Base-by-base conservation (phyloP, 2,888 invertebrate genomes). In the Charanyca ferruginea region DNA sequence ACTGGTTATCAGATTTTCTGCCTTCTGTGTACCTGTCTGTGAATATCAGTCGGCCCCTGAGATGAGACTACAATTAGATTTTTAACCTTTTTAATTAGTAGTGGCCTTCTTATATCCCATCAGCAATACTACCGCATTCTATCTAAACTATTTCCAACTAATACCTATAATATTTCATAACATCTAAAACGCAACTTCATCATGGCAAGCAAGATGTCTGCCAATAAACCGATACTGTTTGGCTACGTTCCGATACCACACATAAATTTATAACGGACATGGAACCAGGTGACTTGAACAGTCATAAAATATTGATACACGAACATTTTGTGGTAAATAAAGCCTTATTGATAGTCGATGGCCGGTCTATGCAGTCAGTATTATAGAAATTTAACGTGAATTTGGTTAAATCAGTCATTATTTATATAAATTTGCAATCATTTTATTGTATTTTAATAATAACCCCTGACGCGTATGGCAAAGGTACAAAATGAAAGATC, bases 261-360 rank as follows among this genome's bases (percentile, higher is more conserved):
- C 87, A 88, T 90, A 89, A 90, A 91, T 91, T 89, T 74, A 77
- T 67, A 74, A 68, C 77, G 84, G 82, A 86, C 86, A 84, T 84
- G 78, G 81, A 83, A 79, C 82, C 89, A 91, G 90, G 89, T 89
- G 87, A 88, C 86, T 85, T 78, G 84, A 77, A 83, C 79, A 72
- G 79, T 80, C 74, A 77, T 84, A 83, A 89, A 86, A 85, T 83
- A 86, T 83, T 79, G 76, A 68, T 79, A 64, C 73, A 64, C 52
- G 48, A 62, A 61, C 71, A 66, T 73, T 78, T 76, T 78, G 76
- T 73, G 73, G 78, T 60, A 20, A 66, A 65, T 62, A 63, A 66
- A 69, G 61, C 59, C 51, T 65, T 62, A 73, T 63, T 64, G 66
- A 74, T 77, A 61, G 63, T 52, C 57, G 8, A 42, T 42, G 57